Evolutionary conservation across 2,113 vertebrate genomes (phyloP).

Genomic region (Sorex araneus): DNA sequence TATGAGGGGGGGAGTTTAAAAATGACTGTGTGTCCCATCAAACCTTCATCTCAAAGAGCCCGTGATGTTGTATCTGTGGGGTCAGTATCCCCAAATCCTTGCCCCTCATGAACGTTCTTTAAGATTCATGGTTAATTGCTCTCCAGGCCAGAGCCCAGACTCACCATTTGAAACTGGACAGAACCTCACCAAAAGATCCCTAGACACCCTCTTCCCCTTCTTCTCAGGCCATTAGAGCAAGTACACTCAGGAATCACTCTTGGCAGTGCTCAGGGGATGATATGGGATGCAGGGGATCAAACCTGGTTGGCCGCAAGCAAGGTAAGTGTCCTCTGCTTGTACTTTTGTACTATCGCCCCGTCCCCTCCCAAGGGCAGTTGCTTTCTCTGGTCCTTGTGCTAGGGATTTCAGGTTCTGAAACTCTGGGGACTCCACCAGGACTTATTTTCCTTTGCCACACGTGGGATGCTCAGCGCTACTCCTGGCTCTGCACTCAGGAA

Average conservation of each 20-base stretch:
- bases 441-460: neutral
- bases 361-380: neutral
- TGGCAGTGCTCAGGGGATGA: no score
- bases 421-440: neutral
- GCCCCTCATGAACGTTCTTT: no score
- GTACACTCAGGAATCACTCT: neutral
- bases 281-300: no score
- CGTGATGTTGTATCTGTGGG: neutral
- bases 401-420: neutral
- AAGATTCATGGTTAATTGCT: no score
- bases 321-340: no score
- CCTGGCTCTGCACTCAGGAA: no score
- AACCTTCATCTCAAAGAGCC: slow-evolving; percentile 16
- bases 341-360: neutral
- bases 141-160: neutral
- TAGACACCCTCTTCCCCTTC: neutral
- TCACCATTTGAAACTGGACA: neutral
- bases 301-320: no score
- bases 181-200: no score
- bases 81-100: neutral
- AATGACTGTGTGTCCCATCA: neutral
- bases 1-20: neutral
- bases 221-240: neutral
- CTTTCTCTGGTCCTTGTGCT: no score
- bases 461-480: no score